Percentiles rank a stretch among this genome's conserved stretches.
phyloP scores from a whole-genome alignment of 2,888 invertebrate genomes.

The Oxycera nigricornis region DNA sequence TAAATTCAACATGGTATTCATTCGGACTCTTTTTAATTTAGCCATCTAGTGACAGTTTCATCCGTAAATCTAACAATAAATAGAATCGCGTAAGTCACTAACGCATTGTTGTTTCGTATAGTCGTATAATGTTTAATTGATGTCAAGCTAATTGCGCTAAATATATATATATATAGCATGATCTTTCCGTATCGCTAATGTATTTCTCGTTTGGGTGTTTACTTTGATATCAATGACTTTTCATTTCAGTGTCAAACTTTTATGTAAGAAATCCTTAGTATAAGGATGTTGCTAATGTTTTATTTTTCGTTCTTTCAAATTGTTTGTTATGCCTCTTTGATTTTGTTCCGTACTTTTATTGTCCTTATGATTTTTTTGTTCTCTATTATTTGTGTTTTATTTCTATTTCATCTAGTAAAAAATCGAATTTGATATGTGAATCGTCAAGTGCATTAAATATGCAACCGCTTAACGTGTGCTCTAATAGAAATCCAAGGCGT shows the following conservation, averaged over 20 bases:
- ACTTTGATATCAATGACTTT: too few relatives aligned
- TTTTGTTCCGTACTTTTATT: slow-evolving; percentile 42
- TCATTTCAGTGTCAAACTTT: background rate
- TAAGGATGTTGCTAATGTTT: background rate
- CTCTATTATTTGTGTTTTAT: too few relatives aligned
- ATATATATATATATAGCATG: slow-evolving; percentile 14
- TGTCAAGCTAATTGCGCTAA: background rate
- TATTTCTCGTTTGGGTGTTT: too few relatives aligned
- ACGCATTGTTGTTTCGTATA: slow-evolving; percentile 31
- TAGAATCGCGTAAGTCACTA: slow-evolving; percentile 85
- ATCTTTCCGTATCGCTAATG: background rate
- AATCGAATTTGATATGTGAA: slow-evolving; percentile 49
- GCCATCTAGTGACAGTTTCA: slow-evolving; percentile 92
- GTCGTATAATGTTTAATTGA: background rate
- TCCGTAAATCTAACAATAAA: slow-evolving; percentile 91
- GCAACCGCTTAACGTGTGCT: slow-evolving; percentile 40
- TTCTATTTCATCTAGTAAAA: slow-evolving; percentile 49
- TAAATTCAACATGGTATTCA: slow-evolving; percentile 13
- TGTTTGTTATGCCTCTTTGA: slow-evolving; percentile 40
- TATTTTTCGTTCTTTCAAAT: slow-evolving; percentile 44
- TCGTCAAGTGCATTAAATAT: slow-evolving; percentile 47
- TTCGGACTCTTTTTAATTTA: slow-evolving; percentile 60
- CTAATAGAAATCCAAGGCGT: slow-evolving; percentile 50
- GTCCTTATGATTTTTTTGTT: slow-evolving; percentile 42
- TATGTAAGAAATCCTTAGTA: too few relatives aligned